Evolutionary conservation across 2,888 invertebrate genomes (phyloP).

Genomic region (Octonoba sinensis): DNA sequence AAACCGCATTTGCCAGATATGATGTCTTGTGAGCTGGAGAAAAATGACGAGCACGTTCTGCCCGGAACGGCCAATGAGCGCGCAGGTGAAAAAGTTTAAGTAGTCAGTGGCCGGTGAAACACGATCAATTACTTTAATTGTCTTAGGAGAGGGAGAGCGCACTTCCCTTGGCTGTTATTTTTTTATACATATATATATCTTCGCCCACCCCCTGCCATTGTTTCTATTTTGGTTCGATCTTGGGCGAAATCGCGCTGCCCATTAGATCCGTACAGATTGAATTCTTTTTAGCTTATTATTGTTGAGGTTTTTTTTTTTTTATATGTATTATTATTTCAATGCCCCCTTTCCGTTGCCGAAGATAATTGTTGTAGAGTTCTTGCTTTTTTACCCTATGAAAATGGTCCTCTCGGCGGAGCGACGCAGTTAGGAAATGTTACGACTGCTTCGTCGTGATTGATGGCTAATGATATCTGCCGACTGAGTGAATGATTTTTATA

Average conservation of each 20-base stretch:
- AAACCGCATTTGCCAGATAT: constrained; percentile 49
- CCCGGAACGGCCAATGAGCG: constrained; percentile 43
- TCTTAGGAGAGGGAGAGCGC: constrained; percentile 6
- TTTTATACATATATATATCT: not conserved
- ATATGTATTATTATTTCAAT: no score
- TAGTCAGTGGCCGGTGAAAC: constrained; percentile 34
- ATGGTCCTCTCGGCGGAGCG: no score
- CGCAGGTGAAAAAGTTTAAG: constrained; percentile 45
- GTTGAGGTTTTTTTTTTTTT: no score
- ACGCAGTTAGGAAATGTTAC: no score
- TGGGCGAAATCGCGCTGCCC: constrained; percentile 6
- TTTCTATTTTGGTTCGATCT: constrained; percentile 39
- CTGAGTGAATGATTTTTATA: no score
- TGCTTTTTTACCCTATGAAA: no score
- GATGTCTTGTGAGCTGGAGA: constrained; percentile 24
- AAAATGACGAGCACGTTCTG: constrained; percentile 52
- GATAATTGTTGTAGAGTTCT: no score
- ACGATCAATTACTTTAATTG: constrained; percentile 56
- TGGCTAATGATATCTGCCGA: no score
- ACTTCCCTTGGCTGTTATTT: not conserved
- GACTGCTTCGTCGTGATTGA: no score
- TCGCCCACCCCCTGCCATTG: constrained; percentile 8
- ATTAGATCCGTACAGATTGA: constrained; percentile 29
- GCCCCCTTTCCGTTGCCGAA: no score
- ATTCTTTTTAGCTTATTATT: constrained; percentile 6